phyloP scores from a whole-genome alignment of 2,797 vertebrate species.

The Eupleurogrammus muticus region DNA sequence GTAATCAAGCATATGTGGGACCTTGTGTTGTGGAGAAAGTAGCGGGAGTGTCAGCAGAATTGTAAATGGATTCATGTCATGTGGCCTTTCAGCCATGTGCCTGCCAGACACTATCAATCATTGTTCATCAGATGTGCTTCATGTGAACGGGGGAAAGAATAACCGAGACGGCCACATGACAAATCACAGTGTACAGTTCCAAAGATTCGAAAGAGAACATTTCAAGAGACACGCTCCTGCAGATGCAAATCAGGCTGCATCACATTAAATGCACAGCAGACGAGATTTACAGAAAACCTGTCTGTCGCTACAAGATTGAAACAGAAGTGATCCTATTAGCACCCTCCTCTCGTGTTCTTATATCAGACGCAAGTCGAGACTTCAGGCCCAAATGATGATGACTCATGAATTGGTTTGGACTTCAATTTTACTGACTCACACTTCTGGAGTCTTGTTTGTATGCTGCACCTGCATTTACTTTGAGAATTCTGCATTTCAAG shows the following conservation, averaged over 20 bases:
- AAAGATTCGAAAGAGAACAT: no score
- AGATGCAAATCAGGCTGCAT: background rate
- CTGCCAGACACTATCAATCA: conserved; percentile 8
- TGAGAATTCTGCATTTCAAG: background rate
- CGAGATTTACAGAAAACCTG: background rate
- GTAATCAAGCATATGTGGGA: conserved; percentile 35
- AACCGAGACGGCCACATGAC: no score
- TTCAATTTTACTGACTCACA: conserved; percentile 22
- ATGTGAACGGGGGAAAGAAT: conserved; percentile 6
- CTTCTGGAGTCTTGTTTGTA: background rate
- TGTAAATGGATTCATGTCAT: conserved; percentile 19
- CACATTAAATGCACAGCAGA: conserved; percentile 22
- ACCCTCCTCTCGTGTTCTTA: background rate
- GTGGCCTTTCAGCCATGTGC: conserved; percentile 12
- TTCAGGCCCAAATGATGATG: conserved; percentile 3
- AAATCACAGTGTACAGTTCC: no score
- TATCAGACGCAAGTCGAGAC: background rate
- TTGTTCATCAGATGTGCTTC: conserved; percentile 20
- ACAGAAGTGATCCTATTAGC: background rate
- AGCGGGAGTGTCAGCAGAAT: background rate
- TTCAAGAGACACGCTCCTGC: no score
- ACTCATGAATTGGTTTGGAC: conserved; percentile 20
- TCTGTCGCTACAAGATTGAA: background rate
- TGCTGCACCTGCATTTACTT: background rate
- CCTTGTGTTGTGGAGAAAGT: conserved; percentile 13